Percentiles rank a stretch among this genome's conserved stretches.
Conservation (phyloP, 1,140 invertebrate genomes). For the Ruditapes philippinarum region DNA sequence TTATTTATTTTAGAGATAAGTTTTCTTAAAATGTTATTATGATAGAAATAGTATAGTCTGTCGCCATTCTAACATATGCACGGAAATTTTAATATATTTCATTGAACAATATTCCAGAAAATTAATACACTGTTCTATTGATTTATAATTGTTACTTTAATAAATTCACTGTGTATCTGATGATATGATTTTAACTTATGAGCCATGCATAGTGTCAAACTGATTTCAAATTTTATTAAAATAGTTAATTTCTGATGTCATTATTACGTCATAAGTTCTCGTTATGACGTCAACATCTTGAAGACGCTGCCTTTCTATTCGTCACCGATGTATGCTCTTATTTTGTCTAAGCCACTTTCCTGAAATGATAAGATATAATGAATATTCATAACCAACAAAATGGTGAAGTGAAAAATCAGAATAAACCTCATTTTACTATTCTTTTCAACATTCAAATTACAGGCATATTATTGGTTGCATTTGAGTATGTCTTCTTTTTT, state of each 20-base stretch:
- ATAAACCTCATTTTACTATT: not conserved
- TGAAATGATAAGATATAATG: constrained; percentile 7
- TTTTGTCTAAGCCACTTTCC: constrained; percentile 30
- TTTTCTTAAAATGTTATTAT: too few species aligned
- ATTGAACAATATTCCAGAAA: too few species aligned
- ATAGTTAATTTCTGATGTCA: not conserved
- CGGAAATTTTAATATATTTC: too few species aligned
- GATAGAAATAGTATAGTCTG: too few species aligned
- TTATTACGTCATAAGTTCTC: not conserved
- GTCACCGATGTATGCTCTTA: constrained; percentile 29
- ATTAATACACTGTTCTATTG: too few species aligned
- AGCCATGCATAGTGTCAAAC: constrained; percentile 40
- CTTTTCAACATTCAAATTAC: not conserved
- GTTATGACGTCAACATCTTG: not conserved
- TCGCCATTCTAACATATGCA: too few species aligned
- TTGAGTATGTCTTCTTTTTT: not conserved
- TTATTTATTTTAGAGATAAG: too few species aligned
- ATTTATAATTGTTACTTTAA: too few species aligned
- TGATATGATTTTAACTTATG: constrained; percentile 18
- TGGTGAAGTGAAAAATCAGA: not conserved
- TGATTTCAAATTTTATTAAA: not conserved
- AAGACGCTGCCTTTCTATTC: not conserved
- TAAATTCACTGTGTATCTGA: too few species aligned
- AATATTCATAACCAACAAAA: not conserved
- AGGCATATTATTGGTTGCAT: not conserved